A percentile compares a stretch with the other conserved stretches of the same genome.
Conservation (phyloP, 2,888 invertebrate species). For the Spodoptera littoralis region DNA sequence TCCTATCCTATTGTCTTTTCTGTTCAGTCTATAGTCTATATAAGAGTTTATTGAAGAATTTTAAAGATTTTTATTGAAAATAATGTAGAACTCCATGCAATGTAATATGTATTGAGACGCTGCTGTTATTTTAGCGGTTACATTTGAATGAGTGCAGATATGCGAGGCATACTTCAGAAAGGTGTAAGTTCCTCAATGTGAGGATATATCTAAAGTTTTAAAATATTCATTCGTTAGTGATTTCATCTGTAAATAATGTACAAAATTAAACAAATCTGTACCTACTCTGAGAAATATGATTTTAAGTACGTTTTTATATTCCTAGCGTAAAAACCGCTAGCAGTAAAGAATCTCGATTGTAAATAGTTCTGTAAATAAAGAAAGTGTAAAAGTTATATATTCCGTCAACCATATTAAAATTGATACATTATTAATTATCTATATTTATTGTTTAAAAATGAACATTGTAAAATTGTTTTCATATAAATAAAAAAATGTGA, state of each 20-base stretch:
- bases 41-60: constrained; percentile 44
- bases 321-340: constrained; percentile 71
- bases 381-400: constrained; percentile 79
- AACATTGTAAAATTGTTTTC: constrained; percentile 86
- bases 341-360: constrained; percentile 69
- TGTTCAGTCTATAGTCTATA: constrained; percentile 34
- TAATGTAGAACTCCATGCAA: constrained; percentile 4
- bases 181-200: constrained; percentile 13
- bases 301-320: constrained; percentile 75
- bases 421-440: constrained; percentile 76
- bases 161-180: constrained; percentile 7
- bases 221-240: constrained; percentile 44
- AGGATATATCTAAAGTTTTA: constrained; percentile 22
- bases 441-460: constrained; percentile 84
- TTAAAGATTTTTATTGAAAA: constrained; percentile 29
- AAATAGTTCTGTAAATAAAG: constrained; percentile 83
- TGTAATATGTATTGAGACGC: constrained; percentile 2
- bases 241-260: constrained; percentile 82
- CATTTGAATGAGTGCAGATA: constrained; percentile 17
- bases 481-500: constrained; percentile 81
- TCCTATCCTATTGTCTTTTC: constrained; percentile 38
- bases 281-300: constrained; percentile 59
- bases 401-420: constrained; percentile 81
- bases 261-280: constrained; percentile 66
- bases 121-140: constrained; percentile 25